Evolutionary conservation across 1,140 invertebrate species (phyloP).

Genomic region (Drosophila orosa): DNA sequence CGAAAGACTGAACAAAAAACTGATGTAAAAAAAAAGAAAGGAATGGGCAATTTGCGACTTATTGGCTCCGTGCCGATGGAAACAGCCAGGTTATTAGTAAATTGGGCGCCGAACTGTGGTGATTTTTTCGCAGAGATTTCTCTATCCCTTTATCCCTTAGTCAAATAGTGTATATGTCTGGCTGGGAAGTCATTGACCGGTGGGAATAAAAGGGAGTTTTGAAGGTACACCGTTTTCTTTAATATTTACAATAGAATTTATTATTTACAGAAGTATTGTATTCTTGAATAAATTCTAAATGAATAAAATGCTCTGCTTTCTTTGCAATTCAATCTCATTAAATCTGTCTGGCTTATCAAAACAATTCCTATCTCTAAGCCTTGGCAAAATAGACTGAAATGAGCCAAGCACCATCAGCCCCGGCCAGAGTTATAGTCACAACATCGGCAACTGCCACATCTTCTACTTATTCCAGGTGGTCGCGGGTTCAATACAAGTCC

Average conservation of each 20-base stretch:
- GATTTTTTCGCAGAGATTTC: slow-evolving; percentile 15
- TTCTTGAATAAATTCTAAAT: too few relatives aligned
- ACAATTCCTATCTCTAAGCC: too few relatives aligned
- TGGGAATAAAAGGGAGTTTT: not conserved
- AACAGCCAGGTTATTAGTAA: slow-evolving; percentile 64
- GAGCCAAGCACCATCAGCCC: slow-evolving; percentile 1
- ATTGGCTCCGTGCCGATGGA: slow-evolving; percentile 19
- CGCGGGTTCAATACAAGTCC: slow-evolving; percentile 27
- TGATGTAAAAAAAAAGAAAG: slow-evolving; percentile 11
- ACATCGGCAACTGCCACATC: slow-evolving; percentile 22
- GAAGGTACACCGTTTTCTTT: not conserved
- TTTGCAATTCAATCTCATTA: not conserved
- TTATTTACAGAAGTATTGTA: not conserved
- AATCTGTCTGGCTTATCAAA: not conserved
- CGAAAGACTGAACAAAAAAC: slow-evolving; percentile 24
- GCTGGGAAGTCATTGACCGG: slow-evolving; percentile 34
- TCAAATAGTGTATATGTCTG: slow-evolving; percentile 20
- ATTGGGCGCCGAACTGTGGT: slow-evolving; percentile 68
- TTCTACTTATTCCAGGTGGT: slow-evolving; percentile 46
- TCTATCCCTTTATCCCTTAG: slow-evolving; percentile 1
- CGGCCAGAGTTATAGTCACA: slow-evolving; percentile 5
- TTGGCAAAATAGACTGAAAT: not conserved
- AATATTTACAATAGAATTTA: not conserved
- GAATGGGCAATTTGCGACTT: slow-evolving; percentile 50
- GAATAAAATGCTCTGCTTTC: not conserved